Base-by-base conservation (phyloP, 2,888 invertebrate genomes). In the Hydroisotoma schaefferi region DNA sequence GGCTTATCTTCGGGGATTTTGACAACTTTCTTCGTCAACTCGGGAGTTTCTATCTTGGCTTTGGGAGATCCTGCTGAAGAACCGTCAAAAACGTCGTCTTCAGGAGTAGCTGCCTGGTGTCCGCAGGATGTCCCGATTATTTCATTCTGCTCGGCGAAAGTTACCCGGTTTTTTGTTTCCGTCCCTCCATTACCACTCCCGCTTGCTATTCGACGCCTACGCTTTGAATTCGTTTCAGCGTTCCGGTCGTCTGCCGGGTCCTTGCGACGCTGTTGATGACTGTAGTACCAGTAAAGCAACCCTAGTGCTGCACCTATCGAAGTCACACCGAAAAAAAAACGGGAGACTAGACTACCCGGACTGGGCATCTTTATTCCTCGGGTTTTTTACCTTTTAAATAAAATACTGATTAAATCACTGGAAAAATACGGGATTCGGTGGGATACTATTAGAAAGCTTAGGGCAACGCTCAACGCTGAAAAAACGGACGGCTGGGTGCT, bases 301-400 rank as follows among this genome's bases (percentile, higher is more conserved):
- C 61, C 67, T 20, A 67, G 27, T 23, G 67, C 59, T 0, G 67
- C 67, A 10, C 67, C 63, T 18, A 63, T 57, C 1, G 67, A 61
- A 1, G 66, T 61, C 18, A 61, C 67, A 20, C 63, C 67, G 20
- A 67, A 27, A 27, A 67, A 53, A n/a, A 67, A 54, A 23, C 67
- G 56, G 28, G 67, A 57, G 56, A 64, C 58, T 12, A 61, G 55
- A 59, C 44, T 48, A 37, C 51, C 48, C 37, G 22, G 18, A 33
- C 33, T 52, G n/a, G 37, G 12, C n/a, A n/a, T n/a, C n/a, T n/a
- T n/a, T n/a, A n/a, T n/a, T n/a, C n/a, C n/a, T n/a, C n/a, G n/a
- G n/a, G n/a, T n/a, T n/a, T n/a, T n/a, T n/a, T n/a, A n/a, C n/a
- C n/a, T n/a, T n/a, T n/a, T n/a, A n/a, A n/a, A n/a, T n/a, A n/a